Evolutionary conservation across 2,888 invertebrate genomes (phyloP), one percentile per base, ranked within the genome.

Genomic region (Trissoscelio sp.): DNA sequence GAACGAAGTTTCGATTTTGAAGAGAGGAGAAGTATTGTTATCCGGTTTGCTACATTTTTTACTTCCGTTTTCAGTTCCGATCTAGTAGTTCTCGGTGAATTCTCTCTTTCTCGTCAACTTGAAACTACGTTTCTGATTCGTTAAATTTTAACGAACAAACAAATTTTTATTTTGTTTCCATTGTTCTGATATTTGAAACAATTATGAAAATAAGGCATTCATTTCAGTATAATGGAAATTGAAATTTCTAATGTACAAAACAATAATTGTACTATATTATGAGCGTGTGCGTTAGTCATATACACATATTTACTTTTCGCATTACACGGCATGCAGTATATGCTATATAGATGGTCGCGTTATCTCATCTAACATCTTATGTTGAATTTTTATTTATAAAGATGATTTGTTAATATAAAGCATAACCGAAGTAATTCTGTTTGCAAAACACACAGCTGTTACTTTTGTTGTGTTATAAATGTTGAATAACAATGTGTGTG

Each of bases 231-330:
- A 31, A 57, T 57, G 31, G 24, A 69, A 46, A 57, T 69, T 16
- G n/a, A 6, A 24, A 53, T 51, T 48, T 37, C 28, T 16, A 31
- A 60, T 55, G 55, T 74, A 69, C 42, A 51, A 77, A 81, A 81
- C 58, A 81, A 81, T 72, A 81, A 77, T 72, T 75, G 53, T 77
- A 77, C 73, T 44, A 66, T 77, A 66, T 81, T 77, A 66, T 67
- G 51, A 72, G 73, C 81, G 77, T 62, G 67, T 77, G 72, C 72
- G 77, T 77, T 73, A 72, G 69, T 72, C 62, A 39, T 51, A 34
- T 37, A 31, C 20, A 72, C 46, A 66, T 66, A 66, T 81, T 81
- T 81, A 75, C 74, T 81, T 81, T 75, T 64, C 31, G 31, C 31
- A 57, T 62, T 80, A 20, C 44, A 57, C 18, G 53, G 51, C 60